Evolutionary conservation across 2,888 invertebrate species (phyloP), one percentile per base, ranked within the genome.

Genomic region (Melinaea marsaeus): DNA sequence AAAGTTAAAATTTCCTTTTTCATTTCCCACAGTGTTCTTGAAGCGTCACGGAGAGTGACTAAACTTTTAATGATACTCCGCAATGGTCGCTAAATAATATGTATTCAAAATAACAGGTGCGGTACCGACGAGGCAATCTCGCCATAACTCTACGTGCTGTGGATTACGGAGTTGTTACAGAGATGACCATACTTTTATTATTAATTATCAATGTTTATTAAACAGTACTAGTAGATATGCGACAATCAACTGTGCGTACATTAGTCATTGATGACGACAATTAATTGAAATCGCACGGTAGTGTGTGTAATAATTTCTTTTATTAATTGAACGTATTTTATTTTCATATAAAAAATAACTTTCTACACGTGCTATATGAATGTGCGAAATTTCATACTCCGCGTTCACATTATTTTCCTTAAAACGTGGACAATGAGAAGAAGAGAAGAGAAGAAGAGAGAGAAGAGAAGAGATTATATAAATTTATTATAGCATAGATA

Each of bases 101-200:
- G 77, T 75, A 83, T 85, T 81, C 77, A 58, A 83, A 85, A 87
- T 84, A 85, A 83, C 87, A 86, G 85, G 86, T 85, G 83, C 76
- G 67, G 71, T 76, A 66, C 70, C 73, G 71, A 75, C 77, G 75
- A 75, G 73, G 76, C 80, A 80, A 85, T 85, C 82, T 82, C 71
- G 71, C 78, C 79, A 79, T 84, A 83, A 81, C 79, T 80, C 76
- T 78, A 72, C 62, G 56, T 34, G 48, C 61, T 63, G 63, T 68
- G 69, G 66, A 67, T 69, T 70, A 70, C 59, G 63, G 56, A 51
- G 33, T 54, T 59, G 58, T 57, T 56, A 61, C 66, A 51, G 66
- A 71, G 67, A 55, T 65, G 67, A 32, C 60, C 65, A 34, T 60
- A 67, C 57, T 34, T 11, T 11, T 0, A 35, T 4, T n/a, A 55